phyloP scores from a whole-genome alignment of 2,113 vertebrate genomes.

The Chrysemys picta region DNA sequence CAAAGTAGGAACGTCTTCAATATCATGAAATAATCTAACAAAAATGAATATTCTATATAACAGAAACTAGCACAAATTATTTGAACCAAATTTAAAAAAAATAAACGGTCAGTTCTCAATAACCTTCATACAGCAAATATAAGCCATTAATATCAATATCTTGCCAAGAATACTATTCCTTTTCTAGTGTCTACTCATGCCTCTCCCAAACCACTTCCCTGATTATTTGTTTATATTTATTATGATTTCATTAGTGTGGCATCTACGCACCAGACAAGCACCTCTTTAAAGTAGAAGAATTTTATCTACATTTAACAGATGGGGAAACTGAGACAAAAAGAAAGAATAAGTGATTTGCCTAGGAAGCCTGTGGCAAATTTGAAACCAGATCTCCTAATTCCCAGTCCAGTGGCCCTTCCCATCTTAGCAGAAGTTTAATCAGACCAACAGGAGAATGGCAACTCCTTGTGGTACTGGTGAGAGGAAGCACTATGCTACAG shows the following conservation, averaged over 20 bases:
- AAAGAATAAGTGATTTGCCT: background rate
- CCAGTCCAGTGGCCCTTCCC: background rate
- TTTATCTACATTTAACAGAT: background rate
- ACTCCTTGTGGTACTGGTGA: background rate
- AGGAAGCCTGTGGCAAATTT: background rate
- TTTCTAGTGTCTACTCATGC: background rate
- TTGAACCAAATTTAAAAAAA: background rate
- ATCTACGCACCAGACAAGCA: background rate
- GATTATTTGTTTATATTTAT: background rate
- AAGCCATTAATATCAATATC: background rate
- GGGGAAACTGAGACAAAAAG: background rate
- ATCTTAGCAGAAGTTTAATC: background rate
- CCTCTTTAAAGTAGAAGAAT: background rate
- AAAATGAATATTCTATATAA: background rate
- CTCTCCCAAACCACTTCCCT: background rate
- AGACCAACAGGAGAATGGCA: background rate
- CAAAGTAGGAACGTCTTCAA: background rate
- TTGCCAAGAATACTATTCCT: background rate
- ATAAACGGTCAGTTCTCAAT: too few species aligned
- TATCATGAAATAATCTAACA: background rate
- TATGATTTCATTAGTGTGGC: background rate
- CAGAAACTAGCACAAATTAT: background rate
- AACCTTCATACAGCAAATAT: background rate
- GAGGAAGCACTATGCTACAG: background rate
- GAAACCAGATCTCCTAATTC: background rate